Percentiles rank a stretch among this genome's conserved stretches.
Conservation (phyloP, 2,888 invertebrate species). For the Herminia tarsipennalis region DNA sequence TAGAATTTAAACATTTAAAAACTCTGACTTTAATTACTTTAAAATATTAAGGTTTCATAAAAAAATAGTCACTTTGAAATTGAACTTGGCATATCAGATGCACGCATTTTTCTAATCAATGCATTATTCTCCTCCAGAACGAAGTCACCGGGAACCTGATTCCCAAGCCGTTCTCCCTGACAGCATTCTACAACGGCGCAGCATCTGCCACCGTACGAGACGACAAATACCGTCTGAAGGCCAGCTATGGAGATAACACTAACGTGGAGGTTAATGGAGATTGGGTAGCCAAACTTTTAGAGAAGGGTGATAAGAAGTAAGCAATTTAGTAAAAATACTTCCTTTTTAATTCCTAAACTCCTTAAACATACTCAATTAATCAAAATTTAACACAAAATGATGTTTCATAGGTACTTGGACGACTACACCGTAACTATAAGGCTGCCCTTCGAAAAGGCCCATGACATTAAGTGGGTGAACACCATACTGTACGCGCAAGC, state of each 20-base stretch:
- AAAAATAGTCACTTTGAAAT: no score
- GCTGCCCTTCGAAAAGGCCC: conserved; percentile 85
- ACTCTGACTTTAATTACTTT: no score
- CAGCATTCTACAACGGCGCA: conserved; percentile 49
- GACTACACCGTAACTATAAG: conserved; percentile 77
- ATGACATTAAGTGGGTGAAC: conserved; percentile 80
- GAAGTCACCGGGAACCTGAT: conserved; percentile 67
- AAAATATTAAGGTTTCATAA: no score
- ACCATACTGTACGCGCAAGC: conserved; percentile 64
- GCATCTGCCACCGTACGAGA: conserved; percentile 57
- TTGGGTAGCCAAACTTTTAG: conserved; percentile 56
- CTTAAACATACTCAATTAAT: no score
- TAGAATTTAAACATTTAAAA: no score
- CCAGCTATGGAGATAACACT: conserved; percentile 75
- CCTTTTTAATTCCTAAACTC: no score
- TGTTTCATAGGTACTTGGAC: conserved; percentile 68
- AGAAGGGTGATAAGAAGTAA: conserved; percentile 71
- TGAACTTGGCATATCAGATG: no score
- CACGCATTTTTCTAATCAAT: no score
- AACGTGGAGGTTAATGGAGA: conserved; percentile 72
- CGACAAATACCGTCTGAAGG: conserved; percentile 69
- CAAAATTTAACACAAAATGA: conserved; percentile 5
- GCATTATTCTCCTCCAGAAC: conserved; percentile 48
- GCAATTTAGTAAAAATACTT: conserved; percentile 33
- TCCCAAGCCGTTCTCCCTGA: conserved; percentile 61